These are phyloP conservation scores for Spheniscus humboldti DNA, from an alignment of 2,797 vertebrate species.

Conservation along the genomic window DNA sequence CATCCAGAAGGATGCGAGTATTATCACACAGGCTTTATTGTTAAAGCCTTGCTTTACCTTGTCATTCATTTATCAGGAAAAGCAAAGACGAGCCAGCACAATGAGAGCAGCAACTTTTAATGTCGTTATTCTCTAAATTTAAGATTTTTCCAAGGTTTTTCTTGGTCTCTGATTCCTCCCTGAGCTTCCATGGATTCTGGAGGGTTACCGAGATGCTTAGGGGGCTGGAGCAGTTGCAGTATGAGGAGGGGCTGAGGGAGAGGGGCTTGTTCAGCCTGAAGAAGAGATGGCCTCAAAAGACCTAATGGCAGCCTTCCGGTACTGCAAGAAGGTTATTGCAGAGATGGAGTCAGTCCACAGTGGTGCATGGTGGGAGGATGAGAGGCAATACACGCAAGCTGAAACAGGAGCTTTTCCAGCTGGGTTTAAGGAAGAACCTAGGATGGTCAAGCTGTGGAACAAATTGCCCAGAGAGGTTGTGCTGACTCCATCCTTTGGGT, in stretches of 20 bases:
- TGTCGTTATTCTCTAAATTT: not conserved
- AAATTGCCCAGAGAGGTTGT: not conserved
- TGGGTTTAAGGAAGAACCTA: not conserved
- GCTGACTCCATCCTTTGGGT: not conserved
- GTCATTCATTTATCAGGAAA: not conserved
- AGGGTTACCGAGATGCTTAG: not conserved
- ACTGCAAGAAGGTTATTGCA: not conserved
- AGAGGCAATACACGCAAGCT: not conserved
- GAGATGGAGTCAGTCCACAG: not conserved
- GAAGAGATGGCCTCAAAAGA: not conserved
- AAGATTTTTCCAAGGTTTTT: not conserved
- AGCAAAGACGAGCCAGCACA: not conserved
- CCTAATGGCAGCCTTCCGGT: not conserved
- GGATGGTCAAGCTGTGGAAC: not conserved
- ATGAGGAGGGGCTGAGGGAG: not conserved
- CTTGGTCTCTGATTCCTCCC: not conserved
- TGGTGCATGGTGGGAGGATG: not conserved
- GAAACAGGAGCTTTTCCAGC: not conserved
- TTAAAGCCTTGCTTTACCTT: not conserved
- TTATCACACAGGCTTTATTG: not conserved
- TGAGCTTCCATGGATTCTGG: not conserved
- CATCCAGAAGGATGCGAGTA: not conserved
- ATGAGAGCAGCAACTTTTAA: not conserved
- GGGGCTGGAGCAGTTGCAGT: not conserved
- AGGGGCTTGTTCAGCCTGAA: not conserved